Evolutionary conservation across 2,888 invertebrate species (phyloP), one percentile per base, ranked within the genome.

Genomic region (Epinotia ramella): DNA sequence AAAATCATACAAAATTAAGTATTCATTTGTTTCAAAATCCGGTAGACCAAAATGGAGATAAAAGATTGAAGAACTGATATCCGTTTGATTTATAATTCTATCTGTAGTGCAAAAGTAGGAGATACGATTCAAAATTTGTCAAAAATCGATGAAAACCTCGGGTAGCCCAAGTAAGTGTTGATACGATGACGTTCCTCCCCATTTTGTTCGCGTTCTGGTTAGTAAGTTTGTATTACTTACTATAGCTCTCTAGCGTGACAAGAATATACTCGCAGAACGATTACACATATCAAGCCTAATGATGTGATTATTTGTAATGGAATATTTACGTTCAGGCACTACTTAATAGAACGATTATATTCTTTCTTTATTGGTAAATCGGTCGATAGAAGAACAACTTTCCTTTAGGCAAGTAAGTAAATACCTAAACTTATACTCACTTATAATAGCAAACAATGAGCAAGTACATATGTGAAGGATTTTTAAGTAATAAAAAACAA

Each of bases 401-500:
- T 33, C 33, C 33, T 33, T 33, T 33, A 33, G 33, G 33, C 33
- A 33, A 33, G 33, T 33, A 33, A 33, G 33, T 33, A 33, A 33
- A 33, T 33, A 33, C 33, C 33, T 33, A 33, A 68, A 20, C 44
- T 6, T 44, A 40, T 68, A 59, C 16, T 24, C 68, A 44, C 40
- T 28, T 60, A 28, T 16, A n/a, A 24, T 13, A 40, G 56, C 40
- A 44, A 57, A 68, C 57, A 44, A 57, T 68, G 40, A 68, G 20
- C 20, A 68, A 40, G 18, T 46, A 69, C 57, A 69, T 24, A 11
- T 46, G 59, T 59, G 44, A 59, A 59, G 44, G 24, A 28, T 57
- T 68, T 69, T 59, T 57, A 7, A 57, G 57, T 7, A 16, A 68
- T 46, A 40, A 46, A 59, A 69, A 69, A 69, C 59, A 69, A 60